A percentile compares a stretch with the other conserved stretches of the same genome.
Conservation (phyloP, 2,113 vertebrate species). For the Thunnus maccoyii region DNA sequence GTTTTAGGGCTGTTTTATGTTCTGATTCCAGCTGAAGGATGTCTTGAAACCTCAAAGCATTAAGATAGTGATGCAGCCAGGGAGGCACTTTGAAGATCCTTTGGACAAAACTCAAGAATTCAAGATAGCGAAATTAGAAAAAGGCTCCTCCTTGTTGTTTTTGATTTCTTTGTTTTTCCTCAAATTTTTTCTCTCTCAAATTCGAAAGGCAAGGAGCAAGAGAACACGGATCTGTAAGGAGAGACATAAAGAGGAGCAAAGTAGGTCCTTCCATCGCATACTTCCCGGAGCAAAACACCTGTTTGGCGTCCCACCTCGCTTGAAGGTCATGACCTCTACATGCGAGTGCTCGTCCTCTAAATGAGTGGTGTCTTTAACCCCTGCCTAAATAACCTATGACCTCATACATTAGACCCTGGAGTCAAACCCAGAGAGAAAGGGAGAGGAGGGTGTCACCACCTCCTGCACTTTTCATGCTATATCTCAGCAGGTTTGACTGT, state of each 20-base stretch:
- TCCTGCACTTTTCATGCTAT: not conserved
- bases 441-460: not conserved
- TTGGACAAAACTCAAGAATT: not conserved
- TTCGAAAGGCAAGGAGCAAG: not conserved
- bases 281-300: conserved; percentile 47
- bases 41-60: conserved; percentile 1
- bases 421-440: conserved; percentile 15
- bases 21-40: conserved; percentile 26
- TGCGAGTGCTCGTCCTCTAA: conserved; percentile 30
- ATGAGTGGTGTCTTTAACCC: conserved; percentile 53
- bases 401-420: conserved; percentile 5
- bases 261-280: not conserved
- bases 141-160: not conserved
- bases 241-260: not conserved
- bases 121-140: conserved; percentile 1
- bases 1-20: conserved; percentile 24
- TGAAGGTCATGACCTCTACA: conserved; percentile 25
- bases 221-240: not conserved
- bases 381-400: conserved; percentile 48
- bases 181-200: no score
- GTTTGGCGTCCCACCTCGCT: conserved; percentile 41
- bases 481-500: not conserved
- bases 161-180: not conserved
- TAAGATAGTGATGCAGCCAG: not conserved
- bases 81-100: not conserved